These are phyloP conservation scores for Phylloscopus trochilus DNA, from an alignment of 2,113 vertebrate species.

Conservation along the genomic window DNA sequence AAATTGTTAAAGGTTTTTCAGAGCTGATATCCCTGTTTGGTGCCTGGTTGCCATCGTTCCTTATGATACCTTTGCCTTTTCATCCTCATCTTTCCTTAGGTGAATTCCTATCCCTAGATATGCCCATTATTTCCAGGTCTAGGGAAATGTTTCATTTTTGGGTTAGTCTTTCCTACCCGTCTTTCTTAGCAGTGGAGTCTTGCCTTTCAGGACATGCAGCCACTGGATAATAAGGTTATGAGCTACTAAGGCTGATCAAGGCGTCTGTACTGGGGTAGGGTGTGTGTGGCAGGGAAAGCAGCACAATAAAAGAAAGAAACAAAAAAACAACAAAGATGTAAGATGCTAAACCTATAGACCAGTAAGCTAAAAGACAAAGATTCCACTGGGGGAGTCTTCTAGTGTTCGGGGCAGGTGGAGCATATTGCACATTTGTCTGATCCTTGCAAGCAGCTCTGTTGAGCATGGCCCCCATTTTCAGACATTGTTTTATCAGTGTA, in stretches of 20 bases:
- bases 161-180: background rate
- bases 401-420: background rate
- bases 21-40: background rate
- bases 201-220: background rate
- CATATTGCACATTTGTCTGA: background rate
- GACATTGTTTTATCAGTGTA: background rate
- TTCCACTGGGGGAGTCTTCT: background rate
- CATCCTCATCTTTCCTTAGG: background rate
- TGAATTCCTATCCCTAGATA: background rate
- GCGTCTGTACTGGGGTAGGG: background rate
- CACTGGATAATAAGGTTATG: background rate
- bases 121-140: background rate
- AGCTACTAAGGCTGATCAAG: background rate
- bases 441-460: background rate
- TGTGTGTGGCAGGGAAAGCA: background rate
- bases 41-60: background rate
- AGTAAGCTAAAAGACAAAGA: background rate
- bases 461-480: background rate
- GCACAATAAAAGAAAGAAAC: background rate
- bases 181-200: background rate
- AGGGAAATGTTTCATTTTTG: background rate
- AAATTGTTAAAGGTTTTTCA: background rate
- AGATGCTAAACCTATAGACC: background rate
- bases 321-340: background rate
- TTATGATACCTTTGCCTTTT: background rate